A percentile compares a stretch with the other conserved stretches of the same genome.
phyloP scores from a whole-genome alignment of 2,113 vertebrate species.

The Calyptomena viridis region DNA sequence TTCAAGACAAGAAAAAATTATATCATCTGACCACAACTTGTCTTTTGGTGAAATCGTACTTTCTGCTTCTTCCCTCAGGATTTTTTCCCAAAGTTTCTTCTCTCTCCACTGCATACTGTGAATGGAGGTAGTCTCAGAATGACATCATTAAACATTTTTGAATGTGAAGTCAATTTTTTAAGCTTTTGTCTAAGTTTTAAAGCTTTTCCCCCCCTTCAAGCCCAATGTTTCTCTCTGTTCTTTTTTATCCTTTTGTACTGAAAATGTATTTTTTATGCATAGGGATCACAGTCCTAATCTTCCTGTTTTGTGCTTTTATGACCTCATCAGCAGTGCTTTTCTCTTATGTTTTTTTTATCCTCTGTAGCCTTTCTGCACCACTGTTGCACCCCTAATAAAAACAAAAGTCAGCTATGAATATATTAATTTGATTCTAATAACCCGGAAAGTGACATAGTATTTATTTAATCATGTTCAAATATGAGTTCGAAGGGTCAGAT shows the following conservation, averaged over 20 bases:
- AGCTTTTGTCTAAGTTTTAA: background rate
- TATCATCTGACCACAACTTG: background rate
- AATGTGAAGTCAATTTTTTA: background rate
- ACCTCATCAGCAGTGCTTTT: background rate
- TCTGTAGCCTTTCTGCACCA: background rate
- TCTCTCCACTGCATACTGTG: background rate
- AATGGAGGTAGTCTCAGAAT: background rate
- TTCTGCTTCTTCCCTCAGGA: background rate
- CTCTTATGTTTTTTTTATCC: background rate
- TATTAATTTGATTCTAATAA: background rate
- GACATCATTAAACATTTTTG: background rate
- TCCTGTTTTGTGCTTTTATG: background rate
- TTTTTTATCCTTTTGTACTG: background rate
- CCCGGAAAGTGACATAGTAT: background rate
- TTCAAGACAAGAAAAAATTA: background rate
- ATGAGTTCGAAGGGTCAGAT: background rate
- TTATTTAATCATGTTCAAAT: background rate
- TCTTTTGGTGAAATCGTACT: background rate
- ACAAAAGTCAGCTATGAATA: background rate
- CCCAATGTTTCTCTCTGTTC: background rate
- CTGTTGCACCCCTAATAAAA: background rate
- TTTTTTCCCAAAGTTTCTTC: background rate
- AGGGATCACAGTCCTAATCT: background rate
- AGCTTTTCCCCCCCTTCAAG: rapidly evolving
- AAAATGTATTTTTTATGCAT: background rate